phyloP scores from a whole-genome alignment of 2,888 invertebrate species.

The Lasioglossum figueresi region DNA sequence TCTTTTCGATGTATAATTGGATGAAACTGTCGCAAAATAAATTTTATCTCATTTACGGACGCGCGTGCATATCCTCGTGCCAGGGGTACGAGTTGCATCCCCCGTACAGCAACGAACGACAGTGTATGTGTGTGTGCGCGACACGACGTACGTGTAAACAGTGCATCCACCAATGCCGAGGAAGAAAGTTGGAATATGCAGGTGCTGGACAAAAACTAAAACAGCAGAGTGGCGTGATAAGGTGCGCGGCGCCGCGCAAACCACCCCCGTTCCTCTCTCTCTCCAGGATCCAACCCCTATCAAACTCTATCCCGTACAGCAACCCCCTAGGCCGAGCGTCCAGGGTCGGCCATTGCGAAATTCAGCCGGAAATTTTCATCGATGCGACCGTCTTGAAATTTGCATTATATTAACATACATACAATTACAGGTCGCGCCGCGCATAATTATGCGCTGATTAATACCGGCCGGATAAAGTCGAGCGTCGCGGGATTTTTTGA shows the following conservation, averaged over 20 bases:
- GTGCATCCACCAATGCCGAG: slow-evolving; percentile 5
- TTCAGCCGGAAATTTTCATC: slow-evolving; percentile 40
- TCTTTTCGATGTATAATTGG: slow-evolving; percentile 34
- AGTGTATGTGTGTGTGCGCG: neutral
- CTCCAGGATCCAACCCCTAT: slow-evolving; percentile 56
- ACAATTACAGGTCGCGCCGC: neutral
- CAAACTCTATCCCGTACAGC: slow-evolving; percentile 54
- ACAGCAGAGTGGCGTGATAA: slow-evolving; percentile 64
- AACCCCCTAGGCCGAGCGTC: slow-evolving; percentile 43
- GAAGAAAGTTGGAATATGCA: slow-evolving; percentile 64
- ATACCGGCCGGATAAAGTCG: neutral
- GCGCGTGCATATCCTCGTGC: slow-evolving; percentile 11
- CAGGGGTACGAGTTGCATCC: slow-evolving; percentile 34
- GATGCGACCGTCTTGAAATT: slow-evolving; percentile 24
- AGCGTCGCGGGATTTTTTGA: neutral
- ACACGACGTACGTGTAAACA: slow-evolving; percentile 26
- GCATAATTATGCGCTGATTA: slow-evolving; percentile 11
- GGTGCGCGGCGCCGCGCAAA: slow-evolving; percentile 52
- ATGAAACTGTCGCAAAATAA: slow-evolving; percentile 35
- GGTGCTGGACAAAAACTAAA: slow-evolving; percentile 61
- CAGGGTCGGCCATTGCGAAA: slow-evolving; percentile 52
- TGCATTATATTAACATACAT: slow-evolving; percentile 13
- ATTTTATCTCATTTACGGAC: slow-evolving; percentile 51
- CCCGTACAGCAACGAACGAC: neutral
- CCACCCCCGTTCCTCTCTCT: slow-evolving; percentile 24